Base-by-base conservation (phyloP, 2,113 vertebrate species). In the Murina feae region DNA sequence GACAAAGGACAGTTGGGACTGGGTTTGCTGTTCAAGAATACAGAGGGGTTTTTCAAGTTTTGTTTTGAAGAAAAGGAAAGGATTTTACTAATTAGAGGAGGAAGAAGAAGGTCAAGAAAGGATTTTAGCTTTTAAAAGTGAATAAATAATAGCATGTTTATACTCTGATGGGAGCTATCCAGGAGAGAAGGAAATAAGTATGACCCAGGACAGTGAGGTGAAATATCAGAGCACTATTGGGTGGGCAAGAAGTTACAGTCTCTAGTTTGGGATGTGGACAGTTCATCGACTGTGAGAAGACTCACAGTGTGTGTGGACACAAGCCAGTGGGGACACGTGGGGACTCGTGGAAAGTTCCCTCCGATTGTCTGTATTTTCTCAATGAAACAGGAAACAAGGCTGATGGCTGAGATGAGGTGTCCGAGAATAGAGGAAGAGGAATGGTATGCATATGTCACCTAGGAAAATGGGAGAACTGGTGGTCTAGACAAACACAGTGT, bases 251-350 rank as follows among this genome's bases (percentile, higher is more conserved):
- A 53, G 53, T 5, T 32, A 71, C 18, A 0, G 75, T 37, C 7
- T 39, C n/a, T 51, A 6, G 23, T 49, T 28, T 87, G 75, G 28
- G 53, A 55, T 2, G 3, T 12, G 42, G 49, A 69, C 39, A 30
- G 17, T 35, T 28, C 39, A 28, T 6, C 5, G 1, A 13, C 9
- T 0, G 0, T 16, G 9, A 39, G 9, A 39, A 51, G 35, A 68
- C 53, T 21, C 53, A 53, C 53, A 53, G 53, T 53, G 53, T 53
- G 2, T 53, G 53, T 53, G 53, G 55, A 23, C 14, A 20, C 18
- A 9, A 9, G 74, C 39, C 1, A 5, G 32, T 10, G 17, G 13
- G 39, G 12, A 17, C 72, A 14, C 0, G 17, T 28, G 25, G 42
- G 39, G 49, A 18, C 2, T 49, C 12, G 12, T 2, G 23, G 28